Evolutionary conservation across 1,140 invertebrate genomes (phyloP).

Genomic region (Caenorhabditis briggsae): DNA sequence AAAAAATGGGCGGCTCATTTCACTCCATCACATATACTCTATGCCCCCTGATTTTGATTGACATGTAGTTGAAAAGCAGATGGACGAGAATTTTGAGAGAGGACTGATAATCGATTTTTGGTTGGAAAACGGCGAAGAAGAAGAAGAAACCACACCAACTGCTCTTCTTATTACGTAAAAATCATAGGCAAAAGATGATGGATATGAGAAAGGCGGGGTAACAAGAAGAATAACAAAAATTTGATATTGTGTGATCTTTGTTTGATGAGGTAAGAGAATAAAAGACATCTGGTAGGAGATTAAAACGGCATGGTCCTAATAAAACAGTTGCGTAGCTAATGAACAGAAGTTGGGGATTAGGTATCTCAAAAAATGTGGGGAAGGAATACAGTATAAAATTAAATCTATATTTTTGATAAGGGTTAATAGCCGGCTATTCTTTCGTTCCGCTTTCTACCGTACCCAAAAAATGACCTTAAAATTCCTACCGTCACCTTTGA

Average conservation of each 20-base stretch:
- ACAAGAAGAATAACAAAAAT: background rate
- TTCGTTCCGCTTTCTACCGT: no score
- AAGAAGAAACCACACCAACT: conserved; percentile 33
- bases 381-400: no score
- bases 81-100: background rate
- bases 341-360: background rate
- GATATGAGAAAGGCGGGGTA: no score
- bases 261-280: background rate
- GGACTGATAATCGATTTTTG: conserved; percentile 53
- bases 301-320: no score
- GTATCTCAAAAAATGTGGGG: no score
- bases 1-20: conserved; percentile 21
- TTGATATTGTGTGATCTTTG: background rate
- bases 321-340: background rate
- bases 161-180: conserved; percentile 55
- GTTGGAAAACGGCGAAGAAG: conserved; percentile 47
- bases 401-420: no score
- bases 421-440: no score
- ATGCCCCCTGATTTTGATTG: conserved; percentile 54
- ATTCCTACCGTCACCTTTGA: no score
- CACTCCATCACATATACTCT: conserved; percentile 2
- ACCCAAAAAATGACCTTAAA: no score
- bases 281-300: background rate
- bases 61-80: conserved; percentile 26
- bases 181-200: conserved; percentile 42